These are phyloP conservation scores for Actinostola sp. DNA, from an alignment of 92 coral and sea anemone species.

Conservation along the genomic window DNA sequence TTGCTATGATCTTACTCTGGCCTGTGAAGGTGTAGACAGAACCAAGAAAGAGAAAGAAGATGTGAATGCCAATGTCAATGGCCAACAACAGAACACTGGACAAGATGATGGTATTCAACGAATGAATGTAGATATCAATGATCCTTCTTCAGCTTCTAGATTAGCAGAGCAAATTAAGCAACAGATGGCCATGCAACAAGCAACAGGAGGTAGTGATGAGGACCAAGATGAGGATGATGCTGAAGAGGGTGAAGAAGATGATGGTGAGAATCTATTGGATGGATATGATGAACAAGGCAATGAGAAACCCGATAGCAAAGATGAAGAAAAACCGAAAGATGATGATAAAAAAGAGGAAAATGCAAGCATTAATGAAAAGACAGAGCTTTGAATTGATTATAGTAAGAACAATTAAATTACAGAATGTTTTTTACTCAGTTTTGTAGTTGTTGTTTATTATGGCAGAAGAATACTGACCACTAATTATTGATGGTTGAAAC, in stretches of 20 bases:
- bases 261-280: conserved; percentile 21
- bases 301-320: conserved; percentile 20
- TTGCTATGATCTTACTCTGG: conserved; percentile 86
- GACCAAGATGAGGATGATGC: conserved; percentile 63
- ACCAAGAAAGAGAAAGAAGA: conserved; percentile 88
- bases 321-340: conserved; percentile 12
- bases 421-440: no score
- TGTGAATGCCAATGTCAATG: conserved; percentile 78
- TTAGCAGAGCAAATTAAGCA: conserved; percentile 89
- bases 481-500: no score
- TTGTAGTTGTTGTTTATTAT: no score
- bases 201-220: conserved; percentile 40
- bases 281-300: conserved; percentile 44
- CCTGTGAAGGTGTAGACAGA: conserved; percentile 98
- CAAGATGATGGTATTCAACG: conserved; percentile 73
- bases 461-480: no score
- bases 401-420: no score
- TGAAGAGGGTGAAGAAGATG: conserved; percentile 60
- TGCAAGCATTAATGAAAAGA: conserved; percentile 23
- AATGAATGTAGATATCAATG: conserved; percentile 89
- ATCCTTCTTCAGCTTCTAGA: conserved; percentile 80
- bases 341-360: conserved; percentile 24
- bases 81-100: conserved; percentile 41
- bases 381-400: conserved; percentile 11
- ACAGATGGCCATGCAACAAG: conserved; percentile 64